Conservation (phyloP, 2,113 vertebrate species). For the Symphodus melops region DNA sequence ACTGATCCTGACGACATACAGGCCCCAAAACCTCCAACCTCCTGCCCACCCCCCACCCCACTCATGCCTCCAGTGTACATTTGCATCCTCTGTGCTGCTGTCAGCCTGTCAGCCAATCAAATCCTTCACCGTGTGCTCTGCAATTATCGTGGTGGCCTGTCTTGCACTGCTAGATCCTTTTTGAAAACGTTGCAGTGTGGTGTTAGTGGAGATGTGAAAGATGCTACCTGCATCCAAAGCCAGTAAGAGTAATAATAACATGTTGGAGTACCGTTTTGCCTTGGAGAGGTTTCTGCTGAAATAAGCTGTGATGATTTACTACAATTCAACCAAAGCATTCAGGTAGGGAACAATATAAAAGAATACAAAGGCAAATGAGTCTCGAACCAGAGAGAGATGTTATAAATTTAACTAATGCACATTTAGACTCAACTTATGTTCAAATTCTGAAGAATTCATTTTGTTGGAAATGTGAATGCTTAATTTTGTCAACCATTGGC, state of each 20-base stretch:
- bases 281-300: not conserved
- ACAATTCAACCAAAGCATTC: too few relatives aligned
- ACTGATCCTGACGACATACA: not conserved
- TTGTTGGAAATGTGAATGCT: too few relatives aligned
- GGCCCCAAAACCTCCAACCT: not conserved
- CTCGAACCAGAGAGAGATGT: too few relatives aligned
- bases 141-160: not conserved
- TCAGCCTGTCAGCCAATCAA: constrained; percentile 7
- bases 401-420: too few relatives aligned
- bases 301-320: not conserved
- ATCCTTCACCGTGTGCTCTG: not conserved
- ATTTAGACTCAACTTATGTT: too few relatives aligned
- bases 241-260: not conserved
- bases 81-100: not conserved
- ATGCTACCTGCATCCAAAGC: not conserved
- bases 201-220: not conserved
- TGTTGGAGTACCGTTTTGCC: not conserved
- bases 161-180: not conserved
- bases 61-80: not conserved
- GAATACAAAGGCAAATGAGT: too few relatives aligned
- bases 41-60: not conserved
- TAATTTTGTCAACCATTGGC: too few relatives aligned
- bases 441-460: too few relatives aligned
- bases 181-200: not conserved
- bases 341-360: too few relatives aligned